A percentile compares a stretch with the other conserved stretches of the same genome.
Conservation (phyloP, 2,888 invertebrate species). For the Philonicus albiceps region DNA sequence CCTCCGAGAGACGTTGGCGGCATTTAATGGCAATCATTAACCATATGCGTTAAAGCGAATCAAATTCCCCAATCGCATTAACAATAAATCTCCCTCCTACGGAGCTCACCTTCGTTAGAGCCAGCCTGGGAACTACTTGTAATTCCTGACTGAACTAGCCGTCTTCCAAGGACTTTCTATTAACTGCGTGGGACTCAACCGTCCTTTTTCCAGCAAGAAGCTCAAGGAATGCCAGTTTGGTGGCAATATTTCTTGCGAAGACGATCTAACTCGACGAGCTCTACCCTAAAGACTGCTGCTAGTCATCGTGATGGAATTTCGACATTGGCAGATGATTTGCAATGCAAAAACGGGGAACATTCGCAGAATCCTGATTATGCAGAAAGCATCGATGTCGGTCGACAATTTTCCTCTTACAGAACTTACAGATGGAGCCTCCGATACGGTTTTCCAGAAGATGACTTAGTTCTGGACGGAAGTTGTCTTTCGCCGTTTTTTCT, state of each 20-base stretch:
- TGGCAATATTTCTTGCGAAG: slow-evolving; percentile 21
- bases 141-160: slow-evolving; percentile 13
- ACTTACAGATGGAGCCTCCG: slow-evolving; percentile 10
- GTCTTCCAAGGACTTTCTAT: neutral
- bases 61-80: neutral
- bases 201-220: neutral
- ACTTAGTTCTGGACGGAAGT: slow-evolving; percentile 20
- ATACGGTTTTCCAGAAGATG: neutral
- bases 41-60: slow-evolving; percentile 4
- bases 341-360: slow-evolving; percentile 42
- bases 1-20: neutral
- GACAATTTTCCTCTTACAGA: slow-evolving; percentile 28
- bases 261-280: neutral
- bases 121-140: neutral
- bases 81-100: neutral
- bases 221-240: slow-evolving; percentile 8
- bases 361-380: slow-evolving; percentile 43
- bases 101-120: neutral
- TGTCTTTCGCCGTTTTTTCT: neutral
- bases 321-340: slow-evolving; percentile 42
- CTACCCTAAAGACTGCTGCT: neutral
- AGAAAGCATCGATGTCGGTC: slow-evolving; percentile 13
- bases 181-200: slow-evolving; percentile 18
- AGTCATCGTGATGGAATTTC: slow-evolving; percentile 36
- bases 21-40: neutral